Percentiles rank a stretch among this genome's conserved stretches.
phyloP scores from a whole-genome alignment of 30 jellyfish, hydroid and myxozoan species.

The Morbakka virulenta region DNA sequence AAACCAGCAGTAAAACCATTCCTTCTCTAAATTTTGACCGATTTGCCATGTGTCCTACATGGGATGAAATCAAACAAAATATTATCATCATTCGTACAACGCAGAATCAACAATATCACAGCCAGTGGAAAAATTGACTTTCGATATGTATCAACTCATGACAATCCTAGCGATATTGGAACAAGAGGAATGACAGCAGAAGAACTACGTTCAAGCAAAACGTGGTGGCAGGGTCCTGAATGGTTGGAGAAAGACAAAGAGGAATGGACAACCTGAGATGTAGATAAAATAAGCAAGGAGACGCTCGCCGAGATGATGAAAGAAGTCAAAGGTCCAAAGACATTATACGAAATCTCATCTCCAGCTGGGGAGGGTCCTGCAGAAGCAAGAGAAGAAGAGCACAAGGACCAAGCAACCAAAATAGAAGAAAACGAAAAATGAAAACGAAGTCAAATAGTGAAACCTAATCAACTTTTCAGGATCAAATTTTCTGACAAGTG shows the following conservation, averaged over 20 bases:
- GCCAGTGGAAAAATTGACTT: neutral
- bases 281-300: neutral
- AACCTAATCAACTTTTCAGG: too few species aligned
- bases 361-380: too few species aligned
- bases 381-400: too few species aligned
- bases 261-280: too few species aligned
- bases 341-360: constrained; percentile 11
- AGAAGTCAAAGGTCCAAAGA: constrained; percentile 1
- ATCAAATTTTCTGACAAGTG: neutral
- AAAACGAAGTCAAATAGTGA: too few species aligned
- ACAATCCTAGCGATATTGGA: constrained; percentile 4
- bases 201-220: too few species aligned
- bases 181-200: neutral
- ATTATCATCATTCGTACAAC: constrained; percentile 8
- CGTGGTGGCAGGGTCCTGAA: too few species aligned
- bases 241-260: too few species aligned
- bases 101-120: constrained; percentile 13
- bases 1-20: too few species aligned
- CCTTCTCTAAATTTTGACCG: constrained; percentile 9
- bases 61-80: constrained; percentile 7
- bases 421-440: too few species aligned
- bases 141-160: constrained; percentile 6
- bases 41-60: constrained; percentile 11
- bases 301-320: neutral
- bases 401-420: too few species aligned